A percentile compares a stretch with the other conserved stretches of the same genome.
Evolutionary conservation across 2,888 invertebrate genomes (phyloP).

Genomic region (Himalopsyche japonica): DNA sequence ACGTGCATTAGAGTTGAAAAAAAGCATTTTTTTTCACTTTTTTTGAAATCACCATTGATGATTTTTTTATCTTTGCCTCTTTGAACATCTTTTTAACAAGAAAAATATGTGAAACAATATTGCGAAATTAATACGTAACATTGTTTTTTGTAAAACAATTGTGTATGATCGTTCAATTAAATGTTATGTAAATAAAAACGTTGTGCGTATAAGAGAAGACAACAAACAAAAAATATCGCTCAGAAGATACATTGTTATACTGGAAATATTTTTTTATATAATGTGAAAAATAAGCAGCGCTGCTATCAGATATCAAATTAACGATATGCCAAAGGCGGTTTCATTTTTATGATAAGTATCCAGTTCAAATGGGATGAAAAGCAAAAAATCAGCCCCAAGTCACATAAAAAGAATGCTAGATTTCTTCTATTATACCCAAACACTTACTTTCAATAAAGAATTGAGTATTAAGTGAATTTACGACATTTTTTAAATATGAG

Average conservation of each 20-base stretch:
- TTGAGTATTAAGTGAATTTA: background rate
- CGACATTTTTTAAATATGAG: too few relatives aligned
- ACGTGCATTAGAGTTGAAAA: too few relatives aligned
- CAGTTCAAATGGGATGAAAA: background rate
- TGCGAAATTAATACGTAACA: too few relatives aligned
- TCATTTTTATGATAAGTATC: background rate
- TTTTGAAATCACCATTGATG: too few relatives aligned
- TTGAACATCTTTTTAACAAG: too few relatives aligned
- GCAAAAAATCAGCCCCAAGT: background rate
- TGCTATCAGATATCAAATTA: background rate
- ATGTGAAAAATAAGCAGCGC: background rate
- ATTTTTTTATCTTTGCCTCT: too few relatives aligned
- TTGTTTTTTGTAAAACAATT: background rate
- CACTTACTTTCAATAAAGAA: background rate
- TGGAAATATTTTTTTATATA: background rate
- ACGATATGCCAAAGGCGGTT: background rate
- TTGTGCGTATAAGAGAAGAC: background rate
- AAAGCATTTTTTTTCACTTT: too few relatives aligned
- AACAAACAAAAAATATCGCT: background rate
- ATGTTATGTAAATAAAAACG: background rate
- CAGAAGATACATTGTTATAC: background rate
- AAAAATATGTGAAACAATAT: too few relatives aligned
- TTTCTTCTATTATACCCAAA: background rate
- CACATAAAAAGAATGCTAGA: background rate
- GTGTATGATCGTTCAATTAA: background rate